phyloP scores from a whole-genome alignment of 1,140 invertebrate genomes.

The Leguminivora glycinivorella region DNA sequence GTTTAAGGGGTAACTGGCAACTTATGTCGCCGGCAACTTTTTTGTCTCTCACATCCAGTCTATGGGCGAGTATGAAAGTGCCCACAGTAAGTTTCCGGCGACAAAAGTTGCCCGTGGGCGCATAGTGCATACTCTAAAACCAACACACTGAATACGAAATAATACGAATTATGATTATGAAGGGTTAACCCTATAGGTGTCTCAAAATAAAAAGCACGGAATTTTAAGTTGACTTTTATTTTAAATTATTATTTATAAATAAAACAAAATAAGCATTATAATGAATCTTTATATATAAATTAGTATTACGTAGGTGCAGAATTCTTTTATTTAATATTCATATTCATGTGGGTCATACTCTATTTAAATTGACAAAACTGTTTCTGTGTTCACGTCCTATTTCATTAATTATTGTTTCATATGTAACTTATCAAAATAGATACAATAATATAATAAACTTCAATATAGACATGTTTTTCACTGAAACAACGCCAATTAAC shows the following conservation, averaged over 20 bases:
- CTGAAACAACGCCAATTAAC: slow-evolving; percentile 13
- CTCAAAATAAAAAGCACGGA: slow-evolving; percentile 38
- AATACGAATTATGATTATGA: no score
- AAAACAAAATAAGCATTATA: slow-evolving; percentile 74
- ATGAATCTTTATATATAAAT: slow-evolving; percentile 61
- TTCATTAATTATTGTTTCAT: slow-evolving; percentile 19
- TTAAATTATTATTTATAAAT: slow-evolving; percentile 71
- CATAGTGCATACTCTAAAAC: no score
- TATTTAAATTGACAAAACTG: slow-evolving; percentile 21
- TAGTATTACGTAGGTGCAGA: slow-evolving; percentile 46
- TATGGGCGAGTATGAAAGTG: no score
- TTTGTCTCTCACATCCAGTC: no score
- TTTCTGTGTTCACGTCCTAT: background rate
- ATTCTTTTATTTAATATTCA: slow-evolving; percentile 30
- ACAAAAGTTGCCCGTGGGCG: no score
- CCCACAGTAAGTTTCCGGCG: no score
- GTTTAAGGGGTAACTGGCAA: no score
- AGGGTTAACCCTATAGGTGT: background rate
- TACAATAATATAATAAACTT: slow-evolving; percentile 21
- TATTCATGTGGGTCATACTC: slow-evolving; percentile 4
- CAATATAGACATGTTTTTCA: slow-evolving; percentile 23
- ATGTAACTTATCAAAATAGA: slow-evolving; percentile 29
- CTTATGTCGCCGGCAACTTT: no score
- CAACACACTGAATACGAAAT: no score
- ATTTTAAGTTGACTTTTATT: slow-evolving; percentile 72